Evolutionary conservation across 2,888 invertebrate genomes (phyloP).

Genomic region (Ditylenchus weischeri): DNA sequence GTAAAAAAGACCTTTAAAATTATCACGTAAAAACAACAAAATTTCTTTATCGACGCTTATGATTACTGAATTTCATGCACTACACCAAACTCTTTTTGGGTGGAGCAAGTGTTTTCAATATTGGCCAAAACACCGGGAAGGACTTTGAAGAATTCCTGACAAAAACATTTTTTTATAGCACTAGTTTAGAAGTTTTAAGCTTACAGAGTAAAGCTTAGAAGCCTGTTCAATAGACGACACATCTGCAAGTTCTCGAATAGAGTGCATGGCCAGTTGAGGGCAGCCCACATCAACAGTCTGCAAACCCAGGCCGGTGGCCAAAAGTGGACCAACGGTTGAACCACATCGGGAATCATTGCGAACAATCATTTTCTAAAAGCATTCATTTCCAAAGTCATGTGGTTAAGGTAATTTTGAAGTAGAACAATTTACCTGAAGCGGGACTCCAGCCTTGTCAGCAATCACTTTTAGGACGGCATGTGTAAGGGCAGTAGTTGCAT

Average conservation of each 20-base stretch:
- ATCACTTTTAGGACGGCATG: conserved; percentile 62
- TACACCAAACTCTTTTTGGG: no score
- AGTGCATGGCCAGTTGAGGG: conserved; percentile 64
- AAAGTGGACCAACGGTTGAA: conserved; percentile 63
- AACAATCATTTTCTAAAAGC: conserved; percentile 62
- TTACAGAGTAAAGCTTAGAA: conserved; percentile 60
- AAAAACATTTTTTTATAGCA: not conserved
- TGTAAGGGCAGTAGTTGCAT: conserved; percentile 63
- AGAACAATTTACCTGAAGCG: conserved; percentile 47
- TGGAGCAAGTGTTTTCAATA: not conserved
- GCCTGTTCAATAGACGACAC: conserved; percentile 61
- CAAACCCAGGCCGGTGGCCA: conserved; percentile 62
- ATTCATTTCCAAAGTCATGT: not conserved
- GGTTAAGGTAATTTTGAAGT: no score
- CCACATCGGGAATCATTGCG: conserved; percentile 64
- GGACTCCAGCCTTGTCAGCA: conserved; percentile 60
- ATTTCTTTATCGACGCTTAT: no score
- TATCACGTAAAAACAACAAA: no score
- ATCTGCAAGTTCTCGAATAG: conserved; percentile 63
- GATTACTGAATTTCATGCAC: no score
- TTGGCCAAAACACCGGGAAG: conserved; percentile 10
- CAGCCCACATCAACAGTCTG: conserved; percentile 63
- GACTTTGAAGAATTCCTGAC: conserved; percentile 11
- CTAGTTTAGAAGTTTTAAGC: not conserved
- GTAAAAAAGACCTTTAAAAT: no score